Base-by-base conservation (phyloP, 2,888 invertebrate genomes). In the Girardia tigrina region DNA sequence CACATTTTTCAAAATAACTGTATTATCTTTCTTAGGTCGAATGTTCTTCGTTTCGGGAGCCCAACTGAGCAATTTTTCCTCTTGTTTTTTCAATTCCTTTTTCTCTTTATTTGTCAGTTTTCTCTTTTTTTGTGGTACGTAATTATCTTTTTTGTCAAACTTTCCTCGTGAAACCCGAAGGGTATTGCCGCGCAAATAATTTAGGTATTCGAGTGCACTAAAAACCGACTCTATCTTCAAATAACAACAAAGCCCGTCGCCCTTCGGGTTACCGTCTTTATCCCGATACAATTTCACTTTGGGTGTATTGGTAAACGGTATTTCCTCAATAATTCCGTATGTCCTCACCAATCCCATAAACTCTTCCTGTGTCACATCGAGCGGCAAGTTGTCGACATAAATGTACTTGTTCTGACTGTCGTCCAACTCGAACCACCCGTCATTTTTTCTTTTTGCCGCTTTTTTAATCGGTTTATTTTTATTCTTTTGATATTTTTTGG, bases 191-290 rank as follows among this genome's bases (percentile, higher is more conserved):
- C 90, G 88, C 4, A 90, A 85, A 77, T 90, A 88, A 85, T 99
- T 97, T 71, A 99, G 85, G 78, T 98, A 87, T 78, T 91, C 90
- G 75, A 97, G 83, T 0, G 97, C 95, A 80, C 98, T 85, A 29
- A 92, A 89, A 0, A 98, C 94, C 1, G 95, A 95, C 86, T 89
- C 90, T 82, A 42, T 85, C 83, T 91, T 93, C 74, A 97, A 92
- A 82, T 94, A 97, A 79, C 93, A 92, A 84, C 97, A 97, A 70
- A 92, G 86, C 14, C 91, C 98, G 86, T 98, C 97, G 12, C 98
- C 98, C 86, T 99, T 99, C 29, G 90, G 87, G 78, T 88, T 87
- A 2, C 88, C 88, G 78, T 91, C 88, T 0, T 90, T 89, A 81
- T 93, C 92, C 79, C 87, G 88, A 84, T 99, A 99, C 36, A 99